Percentiles rank a stretch among this genome's conserved stretches.
Evolutionary conservation across 2,113 vertebrate species (phyloP).

Genomic region (Ia io): DNA sequence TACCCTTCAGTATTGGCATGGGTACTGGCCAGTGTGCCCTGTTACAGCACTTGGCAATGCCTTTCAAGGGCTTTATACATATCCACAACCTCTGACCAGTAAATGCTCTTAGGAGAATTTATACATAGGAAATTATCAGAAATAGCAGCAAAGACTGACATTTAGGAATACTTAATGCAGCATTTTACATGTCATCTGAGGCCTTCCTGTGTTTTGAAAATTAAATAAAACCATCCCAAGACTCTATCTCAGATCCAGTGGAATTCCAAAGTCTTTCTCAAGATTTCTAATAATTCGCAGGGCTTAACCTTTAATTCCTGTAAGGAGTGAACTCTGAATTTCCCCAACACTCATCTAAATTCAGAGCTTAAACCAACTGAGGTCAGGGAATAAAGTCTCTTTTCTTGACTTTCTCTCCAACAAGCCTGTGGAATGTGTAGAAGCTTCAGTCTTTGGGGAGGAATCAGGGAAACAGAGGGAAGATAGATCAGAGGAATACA

Average conservation of each 20-base stretch:
- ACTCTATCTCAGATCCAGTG: neutral
- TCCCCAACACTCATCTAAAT: neutral
- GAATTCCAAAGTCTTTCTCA: neutral
- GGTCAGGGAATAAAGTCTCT: neutral
- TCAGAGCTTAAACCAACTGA: neutral
- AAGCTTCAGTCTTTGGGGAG: neutral
- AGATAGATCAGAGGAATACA: neutral
- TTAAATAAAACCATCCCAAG: conserved; percentile 47
- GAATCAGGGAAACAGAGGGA: neutral
- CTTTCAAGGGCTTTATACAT: neutral
- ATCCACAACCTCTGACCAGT: conserved; percentile 36
- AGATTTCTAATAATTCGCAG: neutral
- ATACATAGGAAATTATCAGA: conserved; percentile 59
- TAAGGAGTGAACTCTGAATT: neutral
- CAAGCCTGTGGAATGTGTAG: neutral
- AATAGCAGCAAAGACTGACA: conserved; percentile 49
- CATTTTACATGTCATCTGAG: conserved; percentile 24
- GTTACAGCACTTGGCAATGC: neutral
- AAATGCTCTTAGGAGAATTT: conserved; percentile 57
- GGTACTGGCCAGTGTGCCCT: neutral
- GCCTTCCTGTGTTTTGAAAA: conserved; percentile 53
- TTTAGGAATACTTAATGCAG: conserved; percentile 52
- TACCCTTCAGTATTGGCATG: neutral
- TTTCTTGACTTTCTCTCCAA: neutral
- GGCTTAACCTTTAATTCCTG: neutral